Conservation (phyloP, 1,140 invertebrate species). For the Trichogramma pretiosum region DNA sequence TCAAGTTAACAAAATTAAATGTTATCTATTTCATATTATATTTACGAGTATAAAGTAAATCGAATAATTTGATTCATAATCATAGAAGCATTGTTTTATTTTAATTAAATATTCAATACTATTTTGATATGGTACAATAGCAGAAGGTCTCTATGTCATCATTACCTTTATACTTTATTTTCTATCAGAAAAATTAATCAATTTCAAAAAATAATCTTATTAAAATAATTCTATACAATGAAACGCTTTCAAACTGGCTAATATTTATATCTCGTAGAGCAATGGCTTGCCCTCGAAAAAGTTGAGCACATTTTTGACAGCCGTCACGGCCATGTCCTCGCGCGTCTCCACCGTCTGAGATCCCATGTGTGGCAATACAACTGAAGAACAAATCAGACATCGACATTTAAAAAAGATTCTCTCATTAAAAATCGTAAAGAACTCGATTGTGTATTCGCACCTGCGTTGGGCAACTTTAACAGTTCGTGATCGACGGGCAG, state of each 20-base stretch:
- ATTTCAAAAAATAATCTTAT: not conserved
- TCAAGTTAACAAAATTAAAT: too few relatives aligned
- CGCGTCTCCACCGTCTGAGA: slow-evolving; percentile 73
- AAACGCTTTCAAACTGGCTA: not conserved
- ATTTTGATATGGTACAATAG: not conserved
- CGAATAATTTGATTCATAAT: too few relatives aligned
- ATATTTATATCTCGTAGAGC: slow-evolving; percentile 36
- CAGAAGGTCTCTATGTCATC: too few relatives aligned
- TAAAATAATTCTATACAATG: not conserved
- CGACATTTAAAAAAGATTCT: not conserved
- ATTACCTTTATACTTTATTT: not conserved
- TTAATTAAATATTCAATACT: not conserved
- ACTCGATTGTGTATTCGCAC: slow-evolving; percentile 42
- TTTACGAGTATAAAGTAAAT: too few relatives aligned
- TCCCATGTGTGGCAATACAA: slow-evolving; percentile 77
- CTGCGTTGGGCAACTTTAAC: slow-evolving; percentile 67
- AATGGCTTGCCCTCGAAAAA: slow-evolving; percentile 62
- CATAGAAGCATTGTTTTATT: not conserved
- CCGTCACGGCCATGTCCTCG: slow-evolving; percentile 65
- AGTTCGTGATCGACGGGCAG: slow-evolving; percentile 68
- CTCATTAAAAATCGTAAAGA: not conserved
- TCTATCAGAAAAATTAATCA: not conserved
- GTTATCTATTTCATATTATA: too few relatives aligned
- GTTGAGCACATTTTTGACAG: slow-evolving; percentile 73
- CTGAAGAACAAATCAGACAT: slow-evolving; percentile 43